phyloP scores from a whole-genome alignment of 2,888 invertebrate species.

The Cremastinae sp. region DNA sequence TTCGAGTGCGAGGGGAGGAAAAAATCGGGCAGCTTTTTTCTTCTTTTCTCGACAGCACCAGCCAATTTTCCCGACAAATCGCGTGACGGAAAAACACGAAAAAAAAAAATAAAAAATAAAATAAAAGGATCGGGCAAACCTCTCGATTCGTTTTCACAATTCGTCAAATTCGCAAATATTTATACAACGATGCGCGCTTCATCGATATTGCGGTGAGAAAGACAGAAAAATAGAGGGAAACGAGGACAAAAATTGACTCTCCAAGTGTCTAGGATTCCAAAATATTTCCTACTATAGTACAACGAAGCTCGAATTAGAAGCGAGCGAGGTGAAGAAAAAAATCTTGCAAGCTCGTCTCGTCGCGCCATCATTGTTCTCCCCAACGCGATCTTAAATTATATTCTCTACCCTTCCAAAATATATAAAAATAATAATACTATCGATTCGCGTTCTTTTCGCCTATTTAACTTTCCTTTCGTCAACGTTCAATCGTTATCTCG shows the following conservation, averaged over 20 bases:
- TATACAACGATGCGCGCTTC: constrained; percentile 59
- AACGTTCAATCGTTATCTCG: background rate
- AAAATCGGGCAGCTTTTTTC: background rate
- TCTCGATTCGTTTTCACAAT: constrained; percentile 45
- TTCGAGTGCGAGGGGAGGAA: too few relatives aligned
- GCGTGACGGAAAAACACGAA: background rate
- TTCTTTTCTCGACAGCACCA: background rate
- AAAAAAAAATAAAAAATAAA: constrained; percentile 5
- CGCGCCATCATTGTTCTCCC: constrained; percentile 13
- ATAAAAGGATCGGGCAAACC: constrained; percentile 21
- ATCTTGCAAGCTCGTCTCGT: background rate
- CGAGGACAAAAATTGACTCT: constrained; percentile 30
- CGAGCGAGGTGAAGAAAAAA: background rate
- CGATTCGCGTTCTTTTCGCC: constrained; percentile 63
- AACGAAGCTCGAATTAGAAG: constrained; percentile 64
- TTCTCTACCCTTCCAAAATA: constrained; percentile 64
- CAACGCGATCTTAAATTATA: constrained; percentile 66
- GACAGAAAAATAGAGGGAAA: constrained; percentile 14
- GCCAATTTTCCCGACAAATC: too few relatives aligned
- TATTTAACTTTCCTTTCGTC: background rate
- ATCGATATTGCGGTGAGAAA: constrained; percentile 56
- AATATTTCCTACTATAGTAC: constrained; percentile 70
- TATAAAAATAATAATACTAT: constrained; percentile 77
- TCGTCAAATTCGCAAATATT: constrained; percentile 48
- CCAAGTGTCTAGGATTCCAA: constrained; percentile 49